These are phyloP conservation scores for Scaptomyza graminum DNA, from an alignment of 1,140 invertebrate genomes.

Conservation along the genomic window DNA sequence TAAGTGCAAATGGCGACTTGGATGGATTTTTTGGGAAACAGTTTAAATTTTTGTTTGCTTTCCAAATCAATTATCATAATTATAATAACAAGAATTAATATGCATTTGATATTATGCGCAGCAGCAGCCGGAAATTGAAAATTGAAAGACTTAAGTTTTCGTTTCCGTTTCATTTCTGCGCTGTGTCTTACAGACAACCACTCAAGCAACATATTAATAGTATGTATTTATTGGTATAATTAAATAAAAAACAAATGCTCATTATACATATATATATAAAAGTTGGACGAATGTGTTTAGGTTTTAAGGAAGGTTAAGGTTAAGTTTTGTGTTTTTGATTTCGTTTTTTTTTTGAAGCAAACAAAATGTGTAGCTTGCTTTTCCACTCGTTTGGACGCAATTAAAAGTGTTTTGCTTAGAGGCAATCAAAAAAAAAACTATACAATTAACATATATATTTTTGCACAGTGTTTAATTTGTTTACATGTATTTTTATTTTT, in stretches of 20 bases:
- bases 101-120: conserved; percentile 31
- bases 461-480: conserved; percentile 10
- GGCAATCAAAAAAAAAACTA: conserved; percentile 1
- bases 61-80: conserved; percentile 9
- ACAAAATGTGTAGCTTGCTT: conserved; percentile 25
- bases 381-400: conserved; percentile 42
- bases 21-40: conserved; percentile 34
- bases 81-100: conserved; percentile 30
- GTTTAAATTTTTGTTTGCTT: conserved; percentile 3
- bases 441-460: neutral
- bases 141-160: neutral
- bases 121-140: conserved; percentile 1
- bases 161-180: neutral
- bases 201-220: conserved; percentile 25
- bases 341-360: conserved; percentile 20
- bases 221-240: conserved; percentile 3
- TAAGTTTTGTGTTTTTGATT: conserved; percentile 12
- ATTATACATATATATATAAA: conserved; percentile 14
- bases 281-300: conserved; percentile 46
- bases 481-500: conserved; percentile 8
- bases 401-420: conserved; percentile 28
- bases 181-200: conserved; percentile 47
- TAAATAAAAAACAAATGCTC: conserved; percentile 14
- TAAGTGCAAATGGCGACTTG: conserved; percentile 46
- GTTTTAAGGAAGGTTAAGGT: conserved; percentile 50